Base-by-base conservation (phyloP, 2,888 invertebrate species). In the Callyntrura guangdongensis region DNA sequence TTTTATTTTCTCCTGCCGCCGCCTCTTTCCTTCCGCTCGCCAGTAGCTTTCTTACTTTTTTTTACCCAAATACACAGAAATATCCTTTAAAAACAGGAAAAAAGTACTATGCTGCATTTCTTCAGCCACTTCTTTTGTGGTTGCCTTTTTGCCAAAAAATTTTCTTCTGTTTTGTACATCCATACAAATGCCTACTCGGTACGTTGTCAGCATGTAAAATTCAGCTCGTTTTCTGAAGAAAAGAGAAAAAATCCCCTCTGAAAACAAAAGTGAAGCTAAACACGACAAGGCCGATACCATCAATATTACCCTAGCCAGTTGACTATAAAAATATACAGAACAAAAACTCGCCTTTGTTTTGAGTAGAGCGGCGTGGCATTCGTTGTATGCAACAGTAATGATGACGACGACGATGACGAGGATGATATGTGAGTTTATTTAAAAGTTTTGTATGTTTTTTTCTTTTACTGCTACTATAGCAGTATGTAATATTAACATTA, bases 161-260 rank as follows among this genome's bases (percentile, higher is more conserved):
- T 69, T 69, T 59, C 59, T 79, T 36, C 56, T 27, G 1, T 27
- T 27, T 79, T 59, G 56, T 59, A 56, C 14, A 25, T 79, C 22
- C 74, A 49, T 20, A 11, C 17, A 47, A n/a, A n/a, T n/a, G n/a
- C n/a, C 47, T 67, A n/a, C n/a, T n/a, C n/a, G 9, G 22, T 77
- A 77, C 49, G 47, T 53, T 17, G 14, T 27, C 79, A 27, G 56
- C 56, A 79, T 79, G n/a, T 79, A 79, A 79, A 79, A 79, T 59
- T 77, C 77, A 53, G 49, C 53, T 77, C 59, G n/a, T n/a, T 36
- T 36, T 79, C 47, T 9, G n/a, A n/a, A n/a, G n/a, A n/a, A n/a
- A n/a, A n/a, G 12, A 67, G 17, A 74, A 20, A 74, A 74, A 74
- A 74, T 79, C 74, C 74, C 67, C 36, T n/a, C n/a, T 14, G 36